Percentiles rank a stretch among this genome's conserved stretches.
These are phyloP conservation scores for Spodoptera frugiperda DNA, from an alignment of 1,140 invertebrate species.

Conservation along the genomic window DNA sequence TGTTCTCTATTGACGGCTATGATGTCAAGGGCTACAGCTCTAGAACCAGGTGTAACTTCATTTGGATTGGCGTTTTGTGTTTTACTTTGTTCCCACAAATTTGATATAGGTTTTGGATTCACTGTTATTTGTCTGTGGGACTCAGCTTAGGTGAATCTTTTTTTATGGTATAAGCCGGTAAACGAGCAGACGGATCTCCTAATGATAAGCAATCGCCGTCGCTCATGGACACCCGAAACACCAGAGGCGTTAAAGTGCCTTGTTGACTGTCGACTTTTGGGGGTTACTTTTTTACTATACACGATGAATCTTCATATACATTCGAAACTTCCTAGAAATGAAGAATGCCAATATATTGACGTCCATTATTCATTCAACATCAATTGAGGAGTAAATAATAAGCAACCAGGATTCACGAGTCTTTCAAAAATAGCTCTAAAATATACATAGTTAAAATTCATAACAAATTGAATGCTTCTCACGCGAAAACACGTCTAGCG, in stretches of 20 bases:
- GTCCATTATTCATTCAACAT: no score
- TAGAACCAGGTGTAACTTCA: constrained; percentile 12
- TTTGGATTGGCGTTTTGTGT: background rate
- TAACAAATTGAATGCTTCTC: constrained; percentile 9
- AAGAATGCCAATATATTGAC: no score
- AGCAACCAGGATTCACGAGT: background rate
- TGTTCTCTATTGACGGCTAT: constrained; percentile 2
- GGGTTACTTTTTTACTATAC: no score
- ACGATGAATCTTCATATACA: no score
- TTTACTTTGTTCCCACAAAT: background rate
- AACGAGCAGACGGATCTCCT: no score
- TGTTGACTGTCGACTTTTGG: no score
- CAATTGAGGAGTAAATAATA: background rate
- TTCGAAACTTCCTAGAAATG: no score
- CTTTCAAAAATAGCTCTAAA: constrained; percentile 10
- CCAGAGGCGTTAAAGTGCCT: no score
- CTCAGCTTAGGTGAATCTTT: background rate
- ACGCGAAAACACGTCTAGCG: constrained; percentile 35
- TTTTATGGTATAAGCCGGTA: no score
- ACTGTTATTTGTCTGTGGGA: background rate
- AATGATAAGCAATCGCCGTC: no score
- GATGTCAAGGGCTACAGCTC: constrained; percentile 22
- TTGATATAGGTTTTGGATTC: no score
- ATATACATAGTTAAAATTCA: constrained; percentile 21
- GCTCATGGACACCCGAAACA: no score